phyloP scores from a whole-genome alignment of 2,888 invertebrate species.

The Calameuta idolon region DNA sequence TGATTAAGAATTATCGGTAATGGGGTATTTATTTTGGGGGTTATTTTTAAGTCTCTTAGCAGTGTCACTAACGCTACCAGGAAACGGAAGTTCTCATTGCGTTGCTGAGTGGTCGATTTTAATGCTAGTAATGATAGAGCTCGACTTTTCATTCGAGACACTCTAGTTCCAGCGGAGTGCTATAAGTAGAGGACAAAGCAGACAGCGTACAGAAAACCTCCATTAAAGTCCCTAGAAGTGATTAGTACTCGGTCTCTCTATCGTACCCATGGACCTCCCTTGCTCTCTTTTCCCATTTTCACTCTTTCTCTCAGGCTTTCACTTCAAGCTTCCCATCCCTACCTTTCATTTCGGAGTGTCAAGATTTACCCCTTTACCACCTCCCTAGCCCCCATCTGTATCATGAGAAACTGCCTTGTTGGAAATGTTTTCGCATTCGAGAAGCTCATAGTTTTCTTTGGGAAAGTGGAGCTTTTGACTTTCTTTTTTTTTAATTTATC shows the following conservation, averaged over 20 bases:
- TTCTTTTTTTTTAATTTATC: neutral
- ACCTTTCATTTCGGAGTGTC: neutral
- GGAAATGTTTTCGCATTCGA: constrained; percentile 18
- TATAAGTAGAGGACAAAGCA: constrained; percentile 66
- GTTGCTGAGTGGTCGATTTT: constrained; percentile 20
- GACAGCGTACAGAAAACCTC: constrained; percentile 67
- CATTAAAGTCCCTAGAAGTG: constrained; percentile 67
- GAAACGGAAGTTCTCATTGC: constrained; percentile 4
- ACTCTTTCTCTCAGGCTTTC: constrained; percentile 32
- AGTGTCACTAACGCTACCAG: neutral
- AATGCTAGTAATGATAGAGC: constrained; percentile 18
- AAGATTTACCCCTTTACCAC: neutral
- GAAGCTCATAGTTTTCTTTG: constrained; percentile 13
- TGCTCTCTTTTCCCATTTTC: constrained; percentile 31
- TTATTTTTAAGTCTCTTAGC: neutral
- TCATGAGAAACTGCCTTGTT: constrained; percentile 19
- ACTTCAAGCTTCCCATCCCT: neutral
- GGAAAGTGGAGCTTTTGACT: no score
- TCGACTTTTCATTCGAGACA: constrained; percentile 57
- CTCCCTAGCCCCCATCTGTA: constrained; percentile 22
- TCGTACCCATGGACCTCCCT: constrained; percentile 24
- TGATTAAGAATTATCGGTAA: neutral
- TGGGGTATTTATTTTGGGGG: neutral
- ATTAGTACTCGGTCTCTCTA: constrained; percentile 57
- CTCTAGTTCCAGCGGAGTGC: constrained; percentile 55